Percentiles rank a stretch among this genome's conserved stretches.
Conservation (phyloP, 2,113 vertebrate genomes). For the Lagopus leucura region DNA sequence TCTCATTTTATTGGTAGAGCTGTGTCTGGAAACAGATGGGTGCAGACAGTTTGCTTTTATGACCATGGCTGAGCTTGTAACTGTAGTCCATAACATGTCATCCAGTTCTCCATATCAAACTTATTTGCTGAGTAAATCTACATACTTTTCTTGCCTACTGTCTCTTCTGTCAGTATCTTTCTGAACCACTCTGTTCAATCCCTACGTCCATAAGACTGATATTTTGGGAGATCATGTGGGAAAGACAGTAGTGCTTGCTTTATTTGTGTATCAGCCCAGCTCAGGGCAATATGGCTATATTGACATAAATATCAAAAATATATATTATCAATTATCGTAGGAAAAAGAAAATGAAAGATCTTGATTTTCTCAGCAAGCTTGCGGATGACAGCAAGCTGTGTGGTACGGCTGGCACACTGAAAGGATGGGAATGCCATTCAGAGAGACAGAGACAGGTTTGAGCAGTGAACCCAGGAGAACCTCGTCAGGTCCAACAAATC, state of each 20-base stretch:
- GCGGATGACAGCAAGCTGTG: background rate
- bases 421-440: too few species aligned
- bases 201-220: background rate
- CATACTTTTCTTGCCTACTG: background rate
- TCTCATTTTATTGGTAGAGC: background rate
- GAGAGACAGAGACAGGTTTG: too few species aligned
- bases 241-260: background rate
- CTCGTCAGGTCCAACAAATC: too few species aligned
- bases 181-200: background rate
- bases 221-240: background rate
- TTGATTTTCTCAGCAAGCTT: background rate
- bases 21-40: background rate
- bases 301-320: background rate
- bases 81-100: background rate
- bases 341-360: fast-evolving
- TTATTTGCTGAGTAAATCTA: background rate
- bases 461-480: too few species aligned
- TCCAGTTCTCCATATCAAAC: background rate
- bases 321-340: background rate
- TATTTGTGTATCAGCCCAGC: background rate
- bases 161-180: background rate
- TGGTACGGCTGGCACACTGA: too few species aligned
- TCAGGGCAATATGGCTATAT: background rate
- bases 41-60: background rate
- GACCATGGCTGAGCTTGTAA: background rate